phyloP scores from a whole-genome alignment of 2,888 invertebrate species.

The Leptinotarsa haldemani region DNA sequence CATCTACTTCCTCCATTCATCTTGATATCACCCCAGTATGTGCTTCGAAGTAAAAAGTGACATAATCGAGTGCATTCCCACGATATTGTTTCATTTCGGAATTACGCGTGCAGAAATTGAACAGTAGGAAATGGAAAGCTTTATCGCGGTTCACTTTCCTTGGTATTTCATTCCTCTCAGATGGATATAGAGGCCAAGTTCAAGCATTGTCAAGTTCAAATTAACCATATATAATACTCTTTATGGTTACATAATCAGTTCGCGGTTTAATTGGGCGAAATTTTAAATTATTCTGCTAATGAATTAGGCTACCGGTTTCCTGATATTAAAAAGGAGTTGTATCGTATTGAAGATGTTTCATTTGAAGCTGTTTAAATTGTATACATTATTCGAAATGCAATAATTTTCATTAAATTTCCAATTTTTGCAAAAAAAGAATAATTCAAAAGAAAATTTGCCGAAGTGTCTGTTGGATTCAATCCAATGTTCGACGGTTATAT shows the following conservation, averaged over 20 bases:
- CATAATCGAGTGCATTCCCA: constrained; percentile 17
- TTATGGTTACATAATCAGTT: constrained; percentile 4
- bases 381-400: too few relatives aligned
- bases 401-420: too few relatives aligned
- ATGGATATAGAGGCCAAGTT: constrained; percentile 56
- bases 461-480: too few relatives aligned
- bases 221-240: constrained; percentile 38
- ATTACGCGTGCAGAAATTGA: constrained; percentile 38
- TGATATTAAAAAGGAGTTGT: too few relatives aligned
- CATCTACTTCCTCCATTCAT: background rate
- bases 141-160: constrained; percentile 46
- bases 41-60: background rate
- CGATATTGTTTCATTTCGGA: constrained; percentile 30
- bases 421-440: too few relatives aligned
- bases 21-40: background rate
- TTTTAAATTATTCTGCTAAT: background rate
- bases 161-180: constrained; percentile 44
- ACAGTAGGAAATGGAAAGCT: constrained; percentile 37
- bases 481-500: too few relatives aligned
- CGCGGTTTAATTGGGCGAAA: constrained; percentile 2
- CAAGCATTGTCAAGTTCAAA: constrained; percentile 52
- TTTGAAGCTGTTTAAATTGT: too few relatives aligned
- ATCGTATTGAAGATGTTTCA: too few relatives aligned
- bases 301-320: too few relatives aligned
- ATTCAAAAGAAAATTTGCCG: too few relatives aligned